Evolutionary conservation across 2,888 invertebrate genomes (phyloP).

Genomic region (Xanthorhoe spadicearia): DNA sequence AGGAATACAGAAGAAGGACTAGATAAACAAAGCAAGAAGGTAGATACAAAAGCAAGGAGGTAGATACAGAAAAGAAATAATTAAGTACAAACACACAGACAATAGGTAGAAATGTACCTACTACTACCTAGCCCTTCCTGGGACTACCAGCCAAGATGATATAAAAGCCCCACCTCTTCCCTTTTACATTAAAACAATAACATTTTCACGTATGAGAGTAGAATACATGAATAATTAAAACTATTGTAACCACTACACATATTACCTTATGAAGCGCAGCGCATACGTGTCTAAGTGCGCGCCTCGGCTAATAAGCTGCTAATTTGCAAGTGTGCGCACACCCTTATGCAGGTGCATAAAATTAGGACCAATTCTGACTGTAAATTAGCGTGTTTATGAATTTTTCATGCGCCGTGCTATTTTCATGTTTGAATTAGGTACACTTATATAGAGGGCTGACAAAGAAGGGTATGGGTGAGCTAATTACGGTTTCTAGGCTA

Average conservation of each 20-base stretch:
- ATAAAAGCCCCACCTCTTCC: too few species aligned
- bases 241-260: constrained; percentile 23
- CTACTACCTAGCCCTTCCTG: too few species aligned
- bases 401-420: constrained; percentile 63
- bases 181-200: neutral
- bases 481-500: neutral
- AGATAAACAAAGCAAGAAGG: too few species aligned
- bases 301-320: constrained; percentile 62
- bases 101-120: too few species aligned
- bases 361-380: constrained; percentile 67
- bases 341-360: constrained; percentile 67
- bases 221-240: constrained; percentile 29
- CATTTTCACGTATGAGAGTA: neutral
- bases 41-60: too few species aligned
- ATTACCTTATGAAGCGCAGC: constrained; percentile 28
- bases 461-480: neutral
- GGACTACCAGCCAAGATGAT: too few species aligned
- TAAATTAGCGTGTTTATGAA: constrained; percentile 59
- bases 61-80: too few species aligned
- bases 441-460: constrained; percentile 7
- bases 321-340: constrained; percentile 65
- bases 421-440: constrained; percentile 39
- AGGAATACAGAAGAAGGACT: too few species aligned
- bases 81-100: too few species aligned
- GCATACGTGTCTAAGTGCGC: constrained; percentile 67